Evolutionary conservation across 2,888 invertebrate species (phyloP).

Genomic region (Margaritifera margaritifera): DNA sequence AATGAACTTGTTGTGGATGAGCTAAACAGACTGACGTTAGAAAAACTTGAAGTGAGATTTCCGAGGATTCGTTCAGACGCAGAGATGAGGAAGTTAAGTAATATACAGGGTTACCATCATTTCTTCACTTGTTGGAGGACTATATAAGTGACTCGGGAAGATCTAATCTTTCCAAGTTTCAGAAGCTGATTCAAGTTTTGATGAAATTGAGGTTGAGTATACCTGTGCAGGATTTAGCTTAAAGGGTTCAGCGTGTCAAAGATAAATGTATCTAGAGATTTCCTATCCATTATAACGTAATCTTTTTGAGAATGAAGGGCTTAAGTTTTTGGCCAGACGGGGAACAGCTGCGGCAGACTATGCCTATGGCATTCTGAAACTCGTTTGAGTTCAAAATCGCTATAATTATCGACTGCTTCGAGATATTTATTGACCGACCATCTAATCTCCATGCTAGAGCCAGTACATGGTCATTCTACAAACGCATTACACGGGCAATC

Average conservation of each 20-base stretch:
- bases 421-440: constrained; percentile 31
- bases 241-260: constrained; percentile 16
- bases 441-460: constrained; percentile 34
- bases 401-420: constrained; percentile 39
- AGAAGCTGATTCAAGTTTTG: constrained; percentile 2
- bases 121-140: too few species aligned
- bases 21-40: too few species aligned
- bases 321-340: constrained; percentile 25
- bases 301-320: constrained; percentile 17
- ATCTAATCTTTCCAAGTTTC: neutral
- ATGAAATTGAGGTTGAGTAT: constrained; percentile 18
- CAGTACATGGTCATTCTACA: constrained; percentile 43
- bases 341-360: constrained; percentile 22
- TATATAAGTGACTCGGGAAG: too few species aligned
- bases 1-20: too few species aligned
- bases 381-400: constrained; percentile 22
- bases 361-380: constrained; percentile 21
- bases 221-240: too few species aligned
- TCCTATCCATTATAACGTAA: constrained; percentile 10
- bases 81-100: too few species aligned
- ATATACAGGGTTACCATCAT: too few species aligned
- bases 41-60: too few species aligned
- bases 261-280: constrained; percentile 22
- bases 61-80: too few species aligned
- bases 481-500: constrained; percentile 47